A percentile compares a stretch with the other conserved stretches of the same genome.
Evolutionary conservation across 2,797 vertebrate genomes (phyloP).

Genomic region (Sebastes nivosus): DNA sequence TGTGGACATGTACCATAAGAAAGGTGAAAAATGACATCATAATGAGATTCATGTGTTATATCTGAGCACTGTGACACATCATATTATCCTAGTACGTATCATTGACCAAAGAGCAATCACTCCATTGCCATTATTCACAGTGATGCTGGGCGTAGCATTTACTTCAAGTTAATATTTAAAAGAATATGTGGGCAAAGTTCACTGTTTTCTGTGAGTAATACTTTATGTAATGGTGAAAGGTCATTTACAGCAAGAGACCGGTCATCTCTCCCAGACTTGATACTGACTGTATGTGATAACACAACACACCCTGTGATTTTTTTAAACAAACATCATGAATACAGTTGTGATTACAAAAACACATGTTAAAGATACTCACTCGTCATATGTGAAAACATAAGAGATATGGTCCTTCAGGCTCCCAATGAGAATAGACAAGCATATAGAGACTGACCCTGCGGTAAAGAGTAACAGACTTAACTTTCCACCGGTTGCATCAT

Average conservation of each 20-base stretch:
- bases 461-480: not conserved
- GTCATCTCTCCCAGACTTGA: not conserved
- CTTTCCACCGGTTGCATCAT: not conserved
- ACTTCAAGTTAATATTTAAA: conserved; percentile 38
- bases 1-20: not conserved
- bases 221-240: conserved; percentile 21
- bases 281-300: not conserved
- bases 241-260: not conserved
- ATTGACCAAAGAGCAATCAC: not conserved
- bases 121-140: not conserved
- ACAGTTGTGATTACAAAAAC: not conserved
- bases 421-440: conserved; percentile 69
- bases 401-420: conserved; percentile 81
- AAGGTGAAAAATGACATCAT: not conserved
- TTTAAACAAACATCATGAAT: not conserved
- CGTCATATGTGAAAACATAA: conserved; percentile 85
- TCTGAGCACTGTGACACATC: not conserved
- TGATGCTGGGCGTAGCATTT: not conserved
- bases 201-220: not conserved
- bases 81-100: not conserved
- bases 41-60: not conserved
- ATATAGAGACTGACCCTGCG: conserved; percentile 70
- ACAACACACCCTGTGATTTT: not conserved
- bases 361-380: conserved; percentile 80
- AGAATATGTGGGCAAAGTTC: conserved; percentile 1